Base-by-base conservation (phyloP, 30 jellyfish, hydroid and myxozoan species). In the Pelagia noctiluca region DNA sequence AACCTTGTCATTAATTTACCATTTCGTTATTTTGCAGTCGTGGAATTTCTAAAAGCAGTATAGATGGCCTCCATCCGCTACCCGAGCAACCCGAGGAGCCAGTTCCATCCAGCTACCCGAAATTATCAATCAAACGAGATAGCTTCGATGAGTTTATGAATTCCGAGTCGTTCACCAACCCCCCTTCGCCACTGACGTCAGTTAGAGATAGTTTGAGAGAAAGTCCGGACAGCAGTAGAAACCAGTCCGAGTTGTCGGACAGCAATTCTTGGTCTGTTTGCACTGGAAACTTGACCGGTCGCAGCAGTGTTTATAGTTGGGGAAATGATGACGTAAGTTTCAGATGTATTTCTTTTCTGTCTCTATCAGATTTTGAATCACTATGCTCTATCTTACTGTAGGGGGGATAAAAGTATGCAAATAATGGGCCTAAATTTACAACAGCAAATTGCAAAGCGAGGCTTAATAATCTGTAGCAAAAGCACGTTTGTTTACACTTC, bases 251-350 rank as follows among this genome's bases (percentile, higher is more conserved):
- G 62, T 48, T 79, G 36, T 79, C 90, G 0, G 82, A 79, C 46
- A 77, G 89, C 70, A 78, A 64, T 78, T 12, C 76, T 25, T 88
- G 91, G 86, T 89, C 94, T 54, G 82, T 74, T 34, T 88, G 93
- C 68, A 78, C 96, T 11, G 96, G 96, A 18, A 87, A 87, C 48
- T 38, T 89, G 47, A 78, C 98, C 26, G 98, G 93, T n/a, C 68
- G 98, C 24, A 85, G 95, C 66, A 91, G 98, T 68, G 96, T 84
- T n/a, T 84, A 47, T 67, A 86, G 97, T 46, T 91, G 98, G 98
- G 96, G 96, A 23, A 81, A 91, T 63, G 98, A 91, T 50, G 98
- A 91, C 66, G 98, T 91, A 85, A 53, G 96, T 54, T 1, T 38
- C 12, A 19, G n/a, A 4, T 21, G 35, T 37, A 7, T 71, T 7